These are phyloP conservation scores for Phalacrocorax carbo DNA, from an alignment of 2,113 vertebrate species.

Conservation along the genomic window DNA sequence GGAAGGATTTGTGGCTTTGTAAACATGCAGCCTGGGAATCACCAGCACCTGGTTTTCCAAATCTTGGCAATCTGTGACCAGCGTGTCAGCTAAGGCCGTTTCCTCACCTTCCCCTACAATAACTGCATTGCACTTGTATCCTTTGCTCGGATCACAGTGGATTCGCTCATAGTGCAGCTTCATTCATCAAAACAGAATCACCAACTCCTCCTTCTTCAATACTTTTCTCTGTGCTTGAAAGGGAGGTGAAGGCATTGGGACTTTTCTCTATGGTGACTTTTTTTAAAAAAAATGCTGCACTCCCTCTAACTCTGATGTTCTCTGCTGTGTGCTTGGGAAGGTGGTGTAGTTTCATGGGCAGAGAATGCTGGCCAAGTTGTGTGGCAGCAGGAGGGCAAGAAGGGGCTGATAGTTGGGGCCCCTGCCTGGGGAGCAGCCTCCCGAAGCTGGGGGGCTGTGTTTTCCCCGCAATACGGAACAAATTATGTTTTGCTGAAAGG, in stretches of 20 bases:
- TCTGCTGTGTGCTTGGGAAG: not conserved
- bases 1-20: not conserved
- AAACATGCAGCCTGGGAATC: not conserved
- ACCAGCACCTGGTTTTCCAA: not conserved
- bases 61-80: not conserved
- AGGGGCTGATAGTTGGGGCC: rapidly evolving
- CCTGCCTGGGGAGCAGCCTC: not conserved
- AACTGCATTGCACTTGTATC: rapidly evolving
- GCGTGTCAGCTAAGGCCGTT: not conserved
- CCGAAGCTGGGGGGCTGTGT: rapidly evolving
- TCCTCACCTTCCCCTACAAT: not conserved
- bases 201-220: not conserved
- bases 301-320: rapidly evolving
- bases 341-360: not conserved
- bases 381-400: not conserved
- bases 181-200: not conserved
- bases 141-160: not conserved
- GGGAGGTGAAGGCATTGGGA: not conserved
- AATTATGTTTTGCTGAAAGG: not conserved
- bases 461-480: rapidly evolving
- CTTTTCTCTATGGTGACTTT: not conserved
- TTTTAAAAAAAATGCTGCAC: not conserved
- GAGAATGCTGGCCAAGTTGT: not conserved
- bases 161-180: not conserved
- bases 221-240: not conserved